Evolutionary conservation across 2,888 invertebrate genomes (phyloP), one percentile per base, ranked within the genome.

Genomic region (Thera britannica): DNA sequence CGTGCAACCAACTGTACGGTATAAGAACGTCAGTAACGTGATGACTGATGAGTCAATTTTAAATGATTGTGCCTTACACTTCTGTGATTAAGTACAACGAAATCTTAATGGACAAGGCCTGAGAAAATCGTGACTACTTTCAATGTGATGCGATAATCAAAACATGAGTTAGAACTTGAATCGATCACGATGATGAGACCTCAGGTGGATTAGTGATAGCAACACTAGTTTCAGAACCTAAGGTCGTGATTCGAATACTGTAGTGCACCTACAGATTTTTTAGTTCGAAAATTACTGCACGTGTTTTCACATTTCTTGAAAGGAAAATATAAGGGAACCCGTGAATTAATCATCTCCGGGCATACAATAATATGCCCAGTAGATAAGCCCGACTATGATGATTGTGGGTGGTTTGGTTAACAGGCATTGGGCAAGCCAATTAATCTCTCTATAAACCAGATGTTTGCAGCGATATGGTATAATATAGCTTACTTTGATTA

Each of bases 61-160:
- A 34, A 52, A 52, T 52, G 23, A 52, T 52, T 52, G 52, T 23
- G 9, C 44, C 44, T 46, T 46, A 46, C 44, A 9, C 44, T 46
- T 46, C 44, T 46, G 9, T 7, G 44, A 46, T 46, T 34, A 66
- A 65, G 34, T 46, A 41, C 70, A 44, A 65, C 58, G 52, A 69
- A 66, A 59, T 52, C 34, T 5, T 51, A 48, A 56, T 57, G 60
- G 57, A 63, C 58, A 71, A 70, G 66, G 70, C 49, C 62, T 63
- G 61, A 66, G 65, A 71, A 66, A 62, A 72, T 72, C 72, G 74
- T 74, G 74, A 74, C 69, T 68, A 38, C 58, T 58, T 52, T 59
- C 61, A 72, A 67, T 62, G 65, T 59, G 59, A 66, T 59, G 55
- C 34, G 48, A 46, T 61, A 58, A 62, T 59, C 48, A 61, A 56